Percentiles rank a stretch among this genome's conserved stretches.
Conservation (phyloP, 2,797 vertebrate species). For the Channallabes apus region DNA sequence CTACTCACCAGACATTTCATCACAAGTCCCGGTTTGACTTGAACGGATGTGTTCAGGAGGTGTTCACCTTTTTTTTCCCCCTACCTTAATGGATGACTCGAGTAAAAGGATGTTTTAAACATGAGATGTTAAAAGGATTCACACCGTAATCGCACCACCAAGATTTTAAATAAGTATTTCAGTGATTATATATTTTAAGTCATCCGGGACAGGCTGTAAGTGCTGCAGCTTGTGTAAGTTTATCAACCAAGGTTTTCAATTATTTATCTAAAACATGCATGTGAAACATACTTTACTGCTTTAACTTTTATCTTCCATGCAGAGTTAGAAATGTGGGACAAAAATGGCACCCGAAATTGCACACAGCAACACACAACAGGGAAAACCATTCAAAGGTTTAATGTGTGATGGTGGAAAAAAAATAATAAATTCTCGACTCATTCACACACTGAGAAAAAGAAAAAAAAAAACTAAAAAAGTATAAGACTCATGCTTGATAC, state of each 20-base stretch:
- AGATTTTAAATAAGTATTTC: not conserved
- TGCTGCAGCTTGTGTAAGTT: not conserved
- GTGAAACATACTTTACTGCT: not conserved
- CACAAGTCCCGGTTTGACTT: no score
- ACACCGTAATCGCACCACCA: not conserved
- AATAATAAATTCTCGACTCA: slow-evolving; percentile 46
- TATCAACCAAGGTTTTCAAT: not conserved
- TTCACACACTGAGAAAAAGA: slow-evolving; percentile 41
- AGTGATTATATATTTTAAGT: not conserved
- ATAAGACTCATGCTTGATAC: slow-evolving; percentile 53
- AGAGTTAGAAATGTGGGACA: not conserved
- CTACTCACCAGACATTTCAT: no score
- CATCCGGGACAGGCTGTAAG: not conserved
- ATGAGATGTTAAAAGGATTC: not conserved
- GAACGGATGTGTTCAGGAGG: not conserved
- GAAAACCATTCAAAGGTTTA: slow-evolving; percentile 59
- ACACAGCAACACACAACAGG: slow-evolving; percentile 40
- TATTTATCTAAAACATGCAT: not conserved
- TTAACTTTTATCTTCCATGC: not conserved
- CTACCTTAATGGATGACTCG: not conserved
- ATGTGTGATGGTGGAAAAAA: slow-evolving; percentile 45
- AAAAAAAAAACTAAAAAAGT: not conserved
- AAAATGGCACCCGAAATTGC: not conserved
- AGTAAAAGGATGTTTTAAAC: not conserved
- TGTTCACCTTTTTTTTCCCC: not conserved